Evolutionary conservation across 2,888 invertebrate species (phyloP), one percentile per base, ranked within the genome.

Genomic region (Chymomyza amoena): DNA sequence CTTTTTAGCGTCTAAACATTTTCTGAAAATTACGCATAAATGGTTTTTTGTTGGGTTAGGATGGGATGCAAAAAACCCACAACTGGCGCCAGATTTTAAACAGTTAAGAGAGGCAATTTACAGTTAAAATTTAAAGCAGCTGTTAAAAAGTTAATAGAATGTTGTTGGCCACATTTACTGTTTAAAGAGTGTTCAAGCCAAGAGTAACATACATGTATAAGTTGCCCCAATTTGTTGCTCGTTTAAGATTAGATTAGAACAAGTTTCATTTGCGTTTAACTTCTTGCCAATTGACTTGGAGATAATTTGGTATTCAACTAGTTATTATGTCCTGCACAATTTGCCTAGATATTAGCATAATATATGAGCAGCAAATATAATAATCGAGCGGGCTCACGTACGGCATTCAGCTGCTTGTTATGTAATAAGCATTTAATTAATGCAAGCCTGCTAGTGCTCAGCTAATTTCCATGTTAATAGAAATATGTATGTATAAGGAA

Each of bases 401-500:
- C 25, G 4, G 25, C 25, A 25, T 25, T 25, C 3, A 45, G 13
- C 50, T 50, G 72, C 20, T n/a, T 6, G 6, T 20, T 20, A 16
- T 16, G 72, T 84, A 88, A 86, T 70, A 65, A 72, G 70, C 80
- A 81, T 76, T 76, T 81, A 76, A 79, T 79, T 76, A 76, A 56
- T 69, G 66, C 56, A 16, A 7, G 18, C 16, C 2, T 57, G 25
- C 9, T 57, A 25, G 18, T 57, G 16, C 1, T 20, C 51, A 76
- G 62, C 72, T 74, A 75, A 79, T 88, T 84, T 78, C 78, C 89
- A 88, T 88, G 87, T 88, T 84, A 88, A 84, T 88, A 87, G 76
- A 16, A 13, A n/a, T 25, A 25, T 25, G 25, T 25, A 25, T 25
- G 25, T 36, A 9, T 7, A 16, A 52, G 32, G 6, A 20, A 20